A percentile compares a stretch with the other conserved stretches of the same genome.
Conservation (phyloP, 2,888 invertebrate species). For the Amphipyra berbera region DNA sequence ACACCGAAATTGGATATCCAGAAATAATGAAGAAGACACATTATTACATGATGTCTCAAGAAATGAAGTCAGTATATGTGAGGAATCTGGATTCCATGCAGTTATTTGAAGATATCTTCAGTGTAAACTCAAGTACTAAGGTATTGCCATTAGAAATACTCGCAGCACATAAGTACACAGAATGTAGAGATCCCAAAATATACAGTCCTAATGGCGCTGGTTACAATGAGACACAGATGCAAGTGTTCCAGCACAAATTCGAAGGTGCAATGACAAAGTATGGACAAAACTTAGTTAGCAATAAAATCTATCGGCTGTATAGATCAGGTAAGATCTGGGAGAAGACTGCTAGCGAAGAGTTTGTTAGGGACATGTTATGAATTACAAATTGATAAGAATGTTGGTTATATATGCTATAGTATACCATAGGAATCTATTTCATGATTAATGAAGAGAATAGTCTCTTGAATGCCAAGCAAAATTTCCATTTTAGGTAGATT, state of each 20-base stretch:
- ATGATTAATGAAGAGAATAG: background rate
- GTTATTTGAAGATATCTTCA: conserved; percentile 82
- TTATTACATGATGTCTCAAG: conserved; percentile 77
- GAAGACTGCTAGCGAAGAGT: conserved; percentile 71
- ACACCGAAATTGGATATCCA: conserved; percentile 80
- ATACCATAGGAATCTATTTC: background rate
- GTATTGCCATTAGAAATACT: conserved; percentile 76
- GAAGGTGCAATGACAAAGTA: conserved; percentile 88
- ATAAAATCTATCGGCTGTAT: conserved; percentile 85
- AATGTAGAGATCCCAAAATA: conserved; percentile 81
- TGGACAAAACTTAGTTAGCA: conserved; percentile 81
- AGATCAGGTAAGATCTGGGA: conserved; percentile 87
- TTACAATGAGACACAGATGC: conserved; percentile 85
- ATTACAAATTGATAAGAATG: conserved; percentile 19
- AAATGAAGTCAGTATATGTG: conserved; percentile 72
- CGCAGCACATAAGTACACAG: conserved; percentile 84
- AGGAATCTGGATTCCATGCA: conserved; percentile 84
- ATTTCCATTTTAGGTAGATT: conserved; percentile 27
- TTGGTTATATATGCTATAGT: conserved; percentile 14
- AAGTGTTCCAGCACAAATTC: conserved; percentile 85
- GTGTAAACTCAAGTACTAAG: conserved; percentile 71
- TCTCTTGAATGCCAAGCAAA: conserved; percentile 33
- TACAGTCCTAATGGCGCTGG: conserved; percentile 74
- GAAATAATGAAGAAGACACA: conserved; percentile 85
- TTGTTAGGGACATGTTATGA: conserved; percentile 75